A percentile compares a stretch with the other conserved stretches of the same genome.
These are phyloP conservation scores for Neoaliturus tenellus DNA, from an alignment of 2,888 invertebrate genomes.

Conservation along the genomic window DNA sequence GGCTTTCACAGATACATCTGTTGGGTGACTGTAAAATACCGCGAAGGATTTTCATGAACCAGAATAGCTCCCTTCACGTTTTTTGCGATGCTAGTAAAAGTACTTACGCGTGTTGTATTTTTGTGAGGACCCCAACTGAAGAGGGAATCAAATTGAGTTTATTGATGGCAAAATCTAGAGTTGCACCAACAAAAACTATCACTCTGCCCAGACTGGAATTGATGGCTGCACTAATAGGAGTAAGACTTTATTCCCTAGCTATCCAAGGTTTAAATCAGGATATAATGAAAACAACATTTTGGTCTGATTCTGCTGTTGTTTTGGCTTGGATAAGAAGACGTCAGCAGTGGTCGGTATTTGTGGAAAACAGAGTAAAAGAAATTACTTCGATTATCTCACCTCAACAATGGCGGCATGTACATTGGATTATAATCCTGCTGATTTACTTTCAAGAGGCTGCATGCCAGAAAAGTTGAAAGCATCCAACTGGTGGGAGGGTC, in stretches of 20 bases:
- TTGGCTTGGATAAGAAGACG: conserved; percentile 51
- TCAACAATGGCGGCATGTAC: neutral
- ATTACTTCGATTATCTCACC: too few species aligned
- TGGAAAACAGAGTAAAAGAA: conserved; percentile 44
- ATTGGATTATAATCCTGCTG: neutral
- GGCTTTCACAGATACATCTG: neutral
- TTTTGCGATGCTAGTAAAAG: conserved; percentile 55
- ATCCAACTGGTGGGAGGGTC: conserved; percentile 47
- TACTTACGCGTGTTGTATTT: conserved; percentile 54
- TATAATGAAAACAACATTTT: conserved; percentile 30
- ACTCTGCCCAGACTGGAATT: conserved; percentile 56
- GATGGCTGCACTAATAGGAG: conserved; percentile 54
- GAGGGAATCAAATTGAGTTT: conserved; percentile 27
- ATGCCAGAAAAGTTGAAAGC: neutral
- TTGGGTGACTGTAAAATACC: neutral
- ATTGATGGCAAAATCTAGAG: conserved; percentile 48
- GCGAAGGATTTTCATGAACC: neutral
- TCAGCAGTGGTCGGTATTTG: conserved; percentile 56
- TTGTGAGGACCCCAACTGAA: conserved; percentile 47
- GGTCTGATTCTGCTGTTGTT: conserved; percentile 55
- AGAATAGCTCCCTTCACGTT: neutral
- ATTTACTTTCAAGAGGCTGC: conserved; percentile 36
- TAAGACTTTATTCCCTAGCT: conserved; percentile 37
- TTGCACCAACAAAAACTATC: conserved; percentile 39
- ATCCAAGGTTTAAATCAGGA: neutral